phyloP scores from a whole-genome alignment of 2,888 invertebrate genomes.

The Nycteola revayana region DNA sequence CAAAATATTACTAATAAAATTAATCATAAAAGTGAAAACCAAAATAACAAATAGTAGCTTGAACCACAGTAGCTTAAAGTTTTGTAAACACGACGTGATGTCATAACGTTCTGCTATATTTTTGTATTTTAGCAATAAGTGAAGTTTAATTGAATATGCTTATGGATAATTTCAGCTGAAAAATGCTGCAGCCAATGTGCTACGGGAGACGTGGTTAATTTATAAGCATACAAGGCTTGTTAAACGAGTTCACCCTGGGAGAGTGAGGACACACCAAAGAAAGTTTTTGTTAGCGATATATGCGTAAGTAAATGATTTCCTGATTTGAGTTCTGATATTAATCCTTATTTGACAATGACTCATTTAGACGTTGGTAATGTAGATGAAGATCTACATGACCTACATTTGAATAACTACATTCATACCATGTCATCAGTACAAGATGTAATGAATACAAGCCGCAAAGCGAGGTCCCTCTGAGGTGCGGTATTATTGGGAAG shows the following conservation, averaged over 20 bases:
- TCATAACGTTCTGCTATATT: conserved; percentile 16
- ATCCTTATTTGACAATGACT: too few relatives aligned
- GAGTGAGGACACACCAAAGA: conserved; percentile 98
- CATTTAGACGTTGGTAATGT: too few relatives aligned
- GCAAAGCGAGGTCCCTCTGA: too few relatives aligned
- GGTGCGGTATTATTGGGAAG: too few relatives aligned
- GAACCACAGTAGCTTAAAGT: conserved; percentile 22
- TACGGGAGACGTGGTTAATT: conserved; percentile 99
- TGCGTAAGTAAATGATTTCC: conserved; percentile 95
- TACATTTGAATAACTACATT: too few relatives aligned
- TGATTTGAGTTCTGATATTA: too few relatives aligned
- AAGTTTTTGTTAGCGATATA: conserved; percentile 99
- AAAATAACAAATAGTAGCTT: too few relatives aligned
- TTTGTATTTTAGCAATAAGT: conserved; percentile 1
- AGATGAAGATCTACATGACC: too few relatives aligned
- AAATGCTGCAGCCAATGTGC: conserved; percentile 99
- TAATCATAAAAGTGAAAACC: conserved; percentile 3
- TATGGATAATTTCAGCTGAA: conserved; percentile 89
- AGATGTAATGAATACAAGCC: too few relatives aligned
- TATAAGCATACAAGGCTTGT: conserved; percentile 99
- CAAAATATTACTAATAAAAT: conserved; percentile 4
- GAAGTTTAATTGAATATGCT: conserved; percentile 13
- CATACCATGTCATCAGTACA: too few relatives aligned
- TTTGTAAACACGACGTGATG: conserved; percentile 27
- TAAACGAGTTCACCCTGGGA: conserved; percentile 97